Base-by-base conservation (phyloP, 2,113 vertebrate species). In the Psettodes erumei region DNA sequence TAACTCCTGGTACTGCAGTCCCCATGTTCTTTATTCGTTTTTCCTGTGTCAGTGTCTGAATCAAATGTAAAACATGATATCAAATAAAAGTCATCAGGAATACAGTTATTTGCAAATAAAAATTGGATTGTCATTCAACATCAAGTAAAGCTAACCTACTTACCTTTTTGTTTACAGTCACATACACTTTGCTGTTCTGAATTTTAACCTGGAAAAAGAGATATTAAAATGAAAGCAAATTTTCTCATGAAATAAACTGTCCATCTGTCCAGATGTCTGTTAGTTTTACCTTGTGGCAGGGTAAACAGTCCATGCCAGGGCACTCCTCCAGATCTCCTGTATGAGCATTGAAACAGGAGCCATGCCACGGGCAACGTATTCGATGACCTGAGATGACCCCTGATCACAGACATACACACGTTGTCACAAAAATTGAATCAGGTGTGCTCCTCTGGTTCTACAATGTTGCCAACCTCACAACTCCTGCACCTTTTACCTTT, bases 281-380 rank as follows among this genome's bases (percentile, higher is more conserved):
- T 38, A 6, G 56, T 71, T 77, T 37, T 86, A 92, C 93, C 90
- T 93, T 93, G 75, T 93, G 88, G 71, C 93, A 88, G 15, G 93
- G 88, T 56, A 97, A 65, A 12, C 94, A 91, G 76, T 97, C 95
- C 60, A 96, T 91, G 1, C 93, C 84, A 0, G 96, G 96, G 48
- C 86, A 96, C 19, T 96, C 96, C 88, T 97, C 96, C 0, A 97
- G 90, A 74, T 97, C 96, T 1, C 96, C 96, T 0, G 94, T 96
- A 10, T 84, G 87, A 71, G 92, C 75, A 64, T 94, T 93, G 32
- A 96, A 96, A 77, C 96, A 97, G 60, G 95, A 90, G 0, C 96
- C 95, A 0, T 96, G 96, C 95, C 95, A 96, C 1, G 95, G 95
- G 50, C 96, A 96, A 32, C 96, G 95, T 51, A 97, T 86, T 82